Evolutionary conservation across 1,140 invertebrate genomes (phyloP).

Genomic region (Danaus melanippus): DNA sequence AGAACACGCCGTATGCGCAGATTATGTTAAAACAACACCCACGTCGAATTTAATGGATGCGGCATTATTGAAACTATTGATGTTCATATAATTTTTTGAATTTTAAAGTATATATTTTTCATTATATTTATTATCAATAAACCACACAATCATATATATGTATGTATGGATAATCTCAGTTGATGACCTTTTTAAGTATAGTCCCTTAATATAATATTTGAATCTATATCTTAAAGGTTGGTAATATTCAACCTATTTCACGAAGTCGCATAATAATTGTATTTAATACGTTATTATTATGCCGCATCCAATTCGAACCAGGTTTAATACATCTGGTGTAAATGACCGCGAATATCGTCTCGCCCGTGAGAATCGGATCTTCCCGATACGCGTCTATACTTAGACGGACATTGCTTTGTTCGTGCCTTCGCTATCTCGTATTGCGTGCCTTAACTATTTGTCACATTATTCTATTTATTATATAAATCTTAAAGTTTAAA

Average conservation of each 20-base stretch:
- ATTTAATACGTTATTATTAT: conserved; percentile 1
- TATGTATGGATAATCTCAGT: too few species aligned
- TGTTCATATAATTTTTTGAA: too few species aligned
- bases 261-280: too few species aligned
- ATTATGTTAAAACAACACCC: conserved; percentile 15
- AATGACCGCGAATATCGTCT: conserved; percentile 48
- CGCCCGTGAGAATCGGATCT: conserved; percentile 57
- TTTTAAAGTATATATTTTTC: too few species aligned
- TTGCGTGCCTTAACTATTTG: conserved; percentile 4
- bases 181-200: too few species aligned
- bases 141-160: too few species aligned
- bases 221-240: too few species aligned
- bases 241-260: too few species aligned
- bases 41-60: conserved; percentile 14
- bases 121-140: too few species aligned
- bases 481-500: conserved; percentile 1
- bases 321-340: conserved; percentile 19
- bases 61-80: conserved; percentile 13
- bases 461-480: conserved; percentile 4
- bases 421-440: conserved; percentile 10
- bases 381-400: conserved; percentile 36
- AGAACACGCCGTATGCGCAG: conserved; percentile 45
- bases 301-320: conserved; percentile 25
- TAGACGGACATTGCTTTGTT: conserved; percentile 34
- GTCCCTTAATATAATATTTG: too few species aligned